These are phyloP conservation scores for Colistium nudipinnis DNA, from an alignment of 2,113 vertebrate genomes.

Conservation along the genomic window DNA sequence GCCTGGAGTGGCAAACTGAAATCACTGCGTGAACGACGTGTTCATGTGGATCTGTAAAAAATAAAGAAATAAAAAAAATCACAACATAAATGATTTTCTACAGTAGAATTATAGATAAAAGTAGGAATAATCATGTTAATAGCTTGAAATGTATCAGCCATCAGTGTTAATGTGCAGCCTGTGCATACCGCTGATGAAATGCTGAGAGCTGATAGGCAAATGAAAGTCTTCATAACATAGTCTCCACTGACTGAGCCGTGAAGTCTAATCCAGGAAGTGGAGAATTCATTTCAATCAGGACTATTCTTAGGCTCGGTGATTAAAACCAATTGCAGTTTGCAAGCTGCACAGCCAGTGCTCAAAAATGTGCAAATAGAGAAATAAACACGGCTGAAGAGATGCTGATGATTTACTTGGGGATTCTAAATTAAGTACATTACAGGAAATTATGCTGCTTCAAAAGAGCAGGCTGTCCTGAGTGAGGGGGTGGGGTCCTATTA, in stretches of 20 bases:
- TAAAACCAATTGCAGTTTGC: slow-evolving; percentile 67
- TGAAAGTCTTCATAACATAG: slow-evolving; percentile 41
- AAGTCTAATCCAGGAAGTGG: slow-evolving; percentile 60
- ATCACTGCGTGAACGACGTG: slow-evolving; percentile 13
- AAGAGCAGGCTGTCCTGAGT: slow-evolving; percentile 77
- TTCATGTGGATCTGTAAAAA: background rate
- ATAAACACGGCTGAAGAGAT: slow-evolving; percentile 67
- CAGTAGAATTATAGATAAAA: background rate
- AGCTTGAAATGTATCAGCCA: slow-evolving; percentile 32
- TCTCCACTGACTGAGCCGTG: slow-evolving; percentile 48
- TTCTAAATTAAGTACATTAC: slow-evolving; percentile 80
- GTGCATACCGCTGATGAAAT: slow-evolving; percentile 42
- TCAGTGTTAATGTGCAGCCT: slow-evolving; percentile 45
- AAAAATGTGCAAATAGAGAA: slow-evolving; percentile 50
- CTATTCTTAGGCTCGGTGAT: slow-evolving; percentile 60
- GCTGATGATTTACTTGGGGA: slow-evolving; percentile 71
- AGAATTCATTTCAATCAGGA: slow-evolving; percentile 64
- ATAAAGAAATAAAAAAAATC: background rate
- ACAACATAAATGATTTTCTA: background rate
- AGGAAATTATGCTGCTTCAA: slow-evolving; percentile 80
- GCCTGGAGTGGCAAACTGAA: background rate
- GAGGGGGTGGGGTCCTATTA: slow-evolving; percentile 78
- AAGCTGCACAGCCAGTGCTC: slow-evolving; percentile 44
- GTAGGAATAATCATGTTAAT: slow-evolving; percentile 18
- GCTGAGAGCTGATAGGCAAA: slow-evolving; percentile 17